phyloP scores from a whole-genome alignment of 1,140 invertebrate species.

The Chrysopa pallens region DNA sequence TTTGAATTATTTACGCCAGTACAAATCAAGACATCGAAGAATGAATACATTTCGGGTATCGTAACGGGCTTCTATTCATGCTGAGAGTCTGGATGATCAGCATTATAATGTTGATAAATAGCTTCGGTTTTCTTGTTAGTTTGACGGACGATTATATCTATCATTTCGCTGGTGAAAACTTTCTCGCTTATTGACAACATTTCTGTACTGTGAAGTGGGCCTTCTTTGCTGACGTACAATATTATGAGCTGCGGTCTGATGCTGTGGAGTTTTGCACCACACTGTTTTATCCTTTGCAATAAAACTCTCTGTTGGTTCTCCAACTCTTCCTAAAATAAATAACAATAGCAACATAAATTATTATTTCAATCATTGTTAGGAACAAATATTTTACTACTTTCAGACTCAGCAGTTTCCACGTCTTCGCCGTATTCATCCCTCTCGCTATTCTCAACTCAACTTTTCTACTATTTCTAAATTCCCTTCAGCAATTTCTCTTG shows the following conservation, averaged over 20 bases:
- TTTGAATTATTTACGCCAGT: conserved; percentile 6
- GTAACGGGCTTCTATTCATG: conserved; percentile 5
- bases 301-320: background rate
- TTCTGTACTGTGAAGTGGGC: conserved; percentile 7
- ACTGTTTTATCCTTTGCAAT: conserved; percentile 8
- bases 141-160: conserved; percentile 8
- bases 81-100: conserved; percentile 1
- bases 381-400: conserved; percentile 1
- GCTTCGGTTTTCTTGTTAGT: conserved; percentile 11
- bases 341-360: background rate
- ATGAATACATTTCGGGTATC: conserved; percentile 4
- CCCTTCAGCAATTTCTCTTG: background rate
- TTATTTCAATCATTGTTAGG: background rate
- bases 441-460: conserved; percentile 4
- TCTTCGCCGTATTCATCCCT: conserved; percentile 4
- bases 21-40: conserved; percentile 6
- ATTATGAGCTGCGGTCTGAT: conserved; percentile 7
- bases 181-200: conserved; percentile 7
- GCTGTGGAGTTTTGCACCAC: conserved; percentile 7
- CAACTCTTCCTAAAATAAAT: background rate
- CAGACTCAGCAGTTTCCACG: conserved; percentile 2
- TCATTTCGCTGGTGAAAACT: conserved; percentile 10
- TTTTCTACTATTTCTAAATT: conserved; percentile 3
- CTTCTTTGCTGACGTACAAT: conserved; percentile 8
- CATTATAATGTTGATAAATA: conserved; percentile 9